phyloP scores from a whole-genome alignment of 1,140 invertebrate species.

The Periplaneta americana region DNA sequence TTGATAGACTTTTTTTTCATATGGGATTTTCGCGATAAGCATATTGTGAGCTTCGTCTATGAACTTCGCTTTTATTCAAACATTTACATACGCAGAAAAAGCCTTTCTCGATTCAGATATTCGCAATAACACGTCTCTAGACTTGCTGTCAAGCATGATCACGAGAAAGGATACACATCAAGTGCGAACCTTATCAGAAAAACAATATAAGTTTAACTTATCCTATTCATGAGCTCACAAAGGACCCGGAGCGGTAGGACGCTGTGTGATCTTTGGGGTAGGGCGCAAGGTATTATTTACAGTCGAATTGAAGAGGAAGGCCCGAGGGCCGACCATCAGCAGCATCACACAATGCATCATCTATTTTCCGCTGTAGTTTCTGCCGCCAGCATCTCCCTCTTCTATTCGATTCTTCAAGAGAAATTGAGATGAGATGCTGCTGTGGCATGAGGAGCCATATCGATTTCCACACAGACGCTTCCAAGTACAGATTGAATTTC shows the following conservation, averaged over 20 bases:
- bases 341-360: neutral
- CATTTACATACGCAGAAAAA: neutral
- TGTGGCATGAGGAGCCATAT: neutral
- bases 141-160: neutral
- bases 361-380: neutral
- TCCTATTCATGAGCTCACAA: neutral
- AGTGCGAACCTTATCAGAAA: neutral
- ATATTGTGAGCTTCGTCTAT: too few species aligned
- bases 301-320: neutral
- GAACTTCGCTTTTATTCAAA: neutral
- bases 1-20: too few species aligned
- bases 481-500: neutral
- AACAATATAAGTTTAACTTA: neutral
- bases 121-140: neutral
- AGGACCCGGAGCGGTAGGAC: neutral
- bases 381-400: neutral
- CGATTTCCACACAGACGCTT: neutral
- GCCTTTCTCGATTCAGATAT: neutral
- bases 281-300: neutral
- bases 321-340: neutral
- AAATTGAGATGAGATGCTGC: neutral
- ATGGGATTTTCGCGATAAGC: too few species aligned
- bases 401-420: neutral
- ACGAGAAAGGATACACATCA: neutral
- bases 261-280: neutral